A percentile compares a stretch with the other conserved stretches of the same genome.
phyloP scores from a whole-genome alignment of 2,888 invertebrate species.

The Cyrtodaria siliqua region DNA sequence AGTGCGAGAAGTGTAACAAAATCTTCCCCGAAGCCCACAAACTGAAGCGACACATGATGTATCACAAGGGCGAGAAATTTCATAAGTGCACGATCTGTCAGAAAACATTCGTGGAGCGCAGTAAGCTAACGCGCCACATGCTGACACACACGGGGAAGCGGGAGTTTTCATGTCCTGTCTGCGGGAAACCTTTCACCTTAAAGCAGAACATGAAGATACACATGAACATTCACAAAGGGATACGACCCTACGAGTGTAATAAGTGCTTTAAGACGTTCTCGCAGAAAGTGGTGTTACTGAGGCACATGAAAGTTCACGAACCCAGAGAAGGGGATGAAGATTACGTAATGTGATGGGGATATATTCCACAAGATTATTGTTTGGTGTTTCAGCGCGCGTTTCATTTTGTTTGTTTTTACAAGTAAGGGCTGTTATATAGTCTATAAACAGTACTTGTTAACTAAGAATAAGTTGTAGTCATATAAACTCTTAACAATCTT shows the following conservation, averaged over 20 bases:
- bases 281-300: constrained; percentile 52
- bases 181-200: constrained; percentile 44
- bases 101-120: constrained; percentile 41
- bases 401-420: too few species aligned
- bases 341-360: too few species aligned
- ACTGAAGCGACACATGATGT: constrained; percentile 50
- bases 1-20: constrained; percentile 54
- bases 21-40: constrained; percentile 47
- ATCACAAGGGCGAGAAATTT: constrained; percentile 33
- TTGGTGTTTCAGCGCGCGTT: too few species aligned
- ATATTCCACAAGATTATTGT: too few species aligned
- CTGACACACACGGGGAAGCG: constrained; percentile 46
- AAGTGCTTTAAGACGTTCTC: constrained; percentile 51
- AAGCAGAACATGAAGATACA: constrained; percentile 54
- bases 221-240: constrained; percentile 43
- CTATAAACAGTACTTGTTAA: too few species aligned
- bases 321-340: not conserved
- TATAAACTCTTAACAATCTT: too few species aligned
- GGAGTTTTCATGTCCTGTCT: constrained; percentile 43
- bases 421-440: too few species aligned
- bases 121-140: constrained; percentile 53
- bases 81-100: constrained; percentile 48
- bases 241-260: constrained; percentile 36
- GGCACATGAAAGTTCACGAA: constrained; percentile 47
- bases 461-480: too few species aligned